Evolutionary conservation across 2,797 vertebrate species (phyloP).

Genomic region (Pipistrellus kuhlii): DNA sequence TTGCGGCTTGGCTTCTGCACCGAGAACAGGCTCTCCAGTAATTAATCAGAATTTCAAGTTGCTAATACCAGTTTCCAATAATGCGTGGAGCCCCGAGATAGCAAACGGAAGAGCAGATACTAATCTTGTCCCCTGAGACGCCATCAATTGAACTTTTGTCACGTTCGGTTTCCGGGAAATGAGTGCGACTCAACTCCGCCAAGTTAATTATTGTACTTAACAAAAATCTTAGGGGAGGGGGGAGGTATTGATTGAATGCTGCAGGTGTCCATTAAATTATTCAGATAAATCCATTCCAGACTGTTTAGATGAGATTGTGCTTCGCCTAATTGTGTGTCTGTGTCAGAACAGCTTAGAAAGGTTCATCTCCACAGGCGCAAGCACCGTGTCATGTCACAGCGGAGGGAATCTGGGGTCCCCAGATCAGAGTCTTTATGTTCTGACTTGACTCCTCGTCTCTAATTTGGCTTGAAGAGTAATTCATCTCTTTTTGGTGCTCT

Average conservation of each 20-base stretch:
- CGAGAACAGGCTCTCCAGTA: constrained; percentile 55
- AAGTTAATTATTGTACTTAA: constrained; percentile 81
- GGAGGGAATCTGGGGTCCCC: not conserved
- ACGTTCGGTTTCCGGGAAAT: constrained; percentile 65
- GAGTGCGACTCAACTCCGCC: constrained; percentile 57
- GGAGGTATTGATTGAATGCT: constrained; percentile 55
- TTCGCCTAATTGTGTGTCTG: not conserved
- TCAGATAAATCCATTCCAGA: constrained; percentile 37
- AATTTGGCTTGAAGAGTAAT: not conserved
- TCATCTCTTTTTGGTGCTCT: not conserved
- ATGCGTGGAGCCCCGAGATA: not conserved
- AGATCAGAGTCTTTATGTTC: not conserved
- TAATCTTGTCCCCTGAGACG: not conserved
- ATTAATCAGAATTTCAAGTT: constrained; percentile 69
- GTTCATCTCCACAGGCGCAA: constrained; percentile 5
- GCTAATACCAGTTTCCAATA: constrained; percentile 68
- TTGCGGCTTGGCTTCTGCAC: constrained; percentile 42
- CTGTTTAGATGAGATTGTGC: constrained; percentile 70
- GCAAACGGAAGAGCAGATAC: constrained; percentile 46
- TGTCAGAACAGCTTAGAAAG: not conserved
- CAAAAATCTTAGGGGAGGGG: constrained; percentile 59
- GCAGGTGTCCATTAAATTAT: constrained; percentile 74
- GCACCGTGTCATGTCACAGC: fast-evolving
- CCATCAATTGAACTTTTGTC: constrained; percentile 68
- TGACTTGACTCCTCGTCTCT: not conserved